Evolutionary conservation across 2,888 invertebrate species (phyloP), one percentile per base, ranked within the genome.

Genomic region (Ornithoptera alexandrae): DNA sequence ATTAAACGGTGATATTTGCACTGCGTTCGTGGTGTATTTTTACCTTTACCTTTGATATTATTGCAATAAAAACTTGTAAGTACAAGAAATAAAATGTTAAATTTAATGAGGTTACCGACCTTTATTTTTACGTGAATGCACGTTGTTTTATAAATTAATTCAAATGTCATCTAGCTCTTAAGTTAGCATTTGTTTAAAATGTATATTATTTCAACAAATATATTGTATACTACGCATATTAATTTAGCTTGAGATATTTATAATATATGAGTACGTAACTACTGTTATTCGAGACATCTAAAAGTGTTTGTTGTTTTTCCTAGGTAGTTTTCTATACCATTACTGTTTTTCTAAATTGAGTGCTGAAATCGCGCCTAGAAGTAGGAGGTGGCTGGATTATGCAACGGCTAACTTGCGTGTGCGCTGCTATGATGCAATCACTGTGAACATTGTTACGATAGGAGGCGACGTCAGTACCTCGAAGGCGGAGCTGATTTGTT

Each of bases 381-480:
- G 57, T 20, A 65, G 24, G 46, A 39, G 57, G 61, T 39, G 61
- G 53, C 30, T 8, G 56, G 42, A 53, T 66, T 70, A 66, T 62
- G 62, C 57, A 66, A 65, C 70, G 72, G 66, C 67, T 73, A 70
- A 60, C 72, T 62, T 73, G 74, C 76, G 75, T 75, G 76, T 71
- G 75, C 73, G 71, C 72, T 39, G 71, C 72, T 53, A 71, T 77
- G 79, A 78, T 79, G 79, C 77, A 81, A 81, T 74, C 69, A 66
- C 75, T 58, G 71, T 72, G 74, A 71, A 73, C 75, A 74, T 77
- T 75, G 79, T 78, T 75, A 74, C 75, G 74, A 75, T 74, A 74
- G 73, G 50, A 63, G 70, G 70, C 75, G 74, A 80, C 82, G 81
- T 83, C 78, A 79, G 72, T 75, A 72, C 72, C 69, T 62, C 59